phyloP scores from a whole-genome alignment of 2,113 vertebrate genomes.

The Piprites chloris region DNA sequence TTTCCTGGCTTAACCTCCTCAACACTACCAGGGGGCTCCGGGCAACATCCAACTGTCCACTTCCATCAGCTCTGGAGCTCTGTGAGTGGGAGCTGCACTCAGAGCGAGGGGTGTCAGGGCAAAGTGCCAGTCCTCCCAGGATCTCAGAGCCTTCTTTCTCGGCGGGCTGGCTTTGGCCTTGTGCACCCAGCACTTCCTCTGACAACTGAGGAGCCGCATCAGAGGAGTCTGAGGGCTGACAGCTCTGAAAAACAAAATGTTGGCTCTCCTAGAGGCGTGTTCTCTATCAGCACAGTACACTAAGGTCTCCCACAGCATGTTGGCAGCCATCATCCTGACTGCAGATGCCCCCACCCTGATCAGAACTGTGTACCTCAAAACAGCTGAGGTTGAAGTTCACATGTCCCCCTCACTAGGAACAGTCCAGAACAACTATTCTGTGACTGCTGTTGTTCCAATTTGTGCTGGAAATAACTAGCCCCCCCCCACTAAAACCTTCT shows the following conservation, averaged over 20 bases:
- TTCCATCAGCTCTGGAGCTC: conserved; percentile 50
- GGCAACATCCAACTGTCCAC: conserved; percentile 55
- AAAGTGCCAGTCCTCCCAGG: conserved; percentile 55
- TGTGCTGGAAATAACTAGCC: neutral
- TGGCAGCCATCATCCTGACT: neutral
- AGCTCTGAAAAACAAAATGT: conserved; percentile 76
- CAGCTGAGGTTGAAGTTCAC: neutral
- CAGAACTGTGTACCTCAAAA: neutral
- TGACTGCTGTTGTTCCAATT: neutral
- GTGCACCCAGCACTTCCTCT: neutral
- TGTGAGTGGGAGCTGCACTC: conserved; percentile 44
- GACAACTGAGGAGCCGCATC: conserved; percentile 49
- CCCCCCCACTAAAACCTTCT: neutral
- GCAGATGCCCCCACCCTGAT: neutral
- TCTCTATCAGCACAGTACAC: neutral
- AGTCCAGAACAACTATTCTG: neutral
- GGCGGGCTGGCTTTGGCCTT: conserved; percentile 38
- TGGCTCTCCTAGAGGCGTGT: neutral
- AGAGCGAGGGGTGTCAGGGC: conserved; percentile 59
- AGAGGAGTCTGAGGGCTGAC: conserved; percentile 59
- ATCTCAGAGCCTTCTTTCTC: conserved; percentile 54
- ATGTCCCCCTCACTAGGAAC: neutral
- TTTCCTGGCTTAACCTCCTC: conserved; percentile 73
- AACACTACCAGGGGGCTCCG: conserved; percentile 67
- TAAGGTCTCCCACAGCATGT: neutral